Percentiles rank a stretch among this genome's conserved stretches.
Conservation (phyloP, 2,888 invertebrate species). For the Tetragnatha montana region DNA sequence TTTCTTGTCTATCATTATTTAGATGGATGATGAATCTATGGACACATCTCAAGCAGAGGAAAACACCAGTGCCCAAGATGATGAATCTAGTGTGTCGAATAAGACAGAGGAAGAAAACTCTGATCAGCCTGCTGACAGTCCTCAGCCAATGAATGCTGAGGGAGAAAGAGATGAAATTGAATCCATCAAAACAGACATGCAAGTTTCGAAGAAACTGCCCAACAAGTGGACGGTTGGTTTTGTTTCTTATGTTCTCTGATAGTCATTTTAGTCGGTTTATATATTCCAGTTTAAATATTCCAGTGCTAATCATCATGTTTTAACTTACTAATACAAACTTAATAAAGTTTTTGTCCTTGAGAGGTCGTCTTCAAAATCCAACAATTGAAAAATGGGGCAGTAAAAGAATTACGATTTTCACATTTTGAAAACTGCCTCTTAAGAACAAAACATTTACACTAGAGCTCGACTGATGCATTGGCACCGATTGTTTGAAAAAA, state of each 20-base stretch:
- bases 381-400: no score
- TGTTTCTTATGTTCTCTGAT: background rate
- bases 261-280: no score
- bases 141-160: background rate
- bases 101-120: slow-evolving; percentile 42
- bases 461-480: no score
- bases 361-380: no score
- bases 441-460: no score
- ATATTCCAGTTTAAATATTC: no score
- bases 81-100: slow-evolving; percentile 17
- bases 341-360: no score
- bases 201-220: slow-evolving; percentile 30
- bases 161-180: slow-evolving; percentile 40
- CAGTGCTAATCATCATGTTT: no score
- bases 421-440: no score
- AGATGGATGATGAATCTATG: slow-evolving; percentile 23
- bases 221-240: slow-evolving; percentile 55
- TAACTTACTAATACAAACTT: no score
- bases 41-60: background rate
- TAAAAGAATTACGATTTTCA: no score
- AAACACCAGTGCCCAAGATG: slow-evolving; percentile 5
- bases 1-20: background rate
- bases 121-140: slow-evolving; percentile 3
- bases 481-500: no score
- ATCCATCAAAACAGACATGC: slow-evolving; percentile 19